Conservation (phyloP, 2,113 vertebrate genomes). For the Acrocephalus arundinaceus region DNA sequence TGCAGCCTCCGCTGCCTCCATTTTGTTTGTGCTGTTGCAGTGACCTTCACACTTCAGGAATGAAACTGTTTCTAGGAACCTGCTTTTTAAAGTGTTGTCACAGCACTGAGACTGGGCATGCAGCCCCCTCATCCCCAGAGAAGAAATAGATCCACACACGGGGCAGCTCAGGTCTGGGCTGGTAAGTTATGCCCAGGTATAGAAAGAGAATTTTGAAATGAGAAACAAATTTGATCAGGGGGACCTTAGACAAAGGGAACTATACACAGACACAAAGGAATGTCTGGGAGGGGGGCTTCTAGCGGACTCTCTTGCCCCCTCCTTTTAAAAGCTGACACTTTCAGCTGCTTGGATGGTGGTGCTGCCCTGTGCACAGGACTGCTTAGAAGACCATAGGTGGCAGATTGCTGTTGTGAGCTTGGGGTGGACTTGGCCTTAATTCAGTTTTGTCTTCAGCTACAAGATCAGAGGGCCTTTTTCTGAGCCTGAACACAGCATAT, state of each 20-base stretch:
- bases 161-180: background rate
- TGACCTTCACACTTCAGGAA: slow-evolving; percentile 63
- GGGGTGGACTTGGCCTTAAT: background rate
- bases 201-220: background rate
- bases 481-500: background rate
- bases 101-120: background rate
- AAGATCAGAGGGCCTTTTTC: background rate
- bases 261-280: background rate
- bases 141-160: background rate
- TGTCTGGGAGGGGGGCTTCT: background rate
- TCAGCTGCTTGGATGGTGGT: background rate
- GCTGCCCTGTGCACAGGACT: background rate
- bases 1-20: background rate
- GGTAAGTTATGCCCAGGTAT: background rate
- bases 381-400: background rate
- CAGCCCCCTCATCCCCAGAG: background rate
- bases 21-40: slow-evolving; percentile 62
- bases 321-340: background rate
- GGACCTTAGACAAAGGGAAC: slow-evolving; percentile 16
- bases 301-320: background rate
- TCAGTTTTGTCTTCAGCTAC: background rate
- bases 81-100: slow-evolving; percentile 20
- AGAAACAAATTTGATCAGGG: background rate
- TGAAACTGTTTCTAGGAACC: slow-evolving; percentile 48
- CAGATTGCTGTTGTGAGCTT: background rate